Conservation (phyloP, 2,888 invertebrate genomes). For the Parnassius mnemosyne region DNA sequence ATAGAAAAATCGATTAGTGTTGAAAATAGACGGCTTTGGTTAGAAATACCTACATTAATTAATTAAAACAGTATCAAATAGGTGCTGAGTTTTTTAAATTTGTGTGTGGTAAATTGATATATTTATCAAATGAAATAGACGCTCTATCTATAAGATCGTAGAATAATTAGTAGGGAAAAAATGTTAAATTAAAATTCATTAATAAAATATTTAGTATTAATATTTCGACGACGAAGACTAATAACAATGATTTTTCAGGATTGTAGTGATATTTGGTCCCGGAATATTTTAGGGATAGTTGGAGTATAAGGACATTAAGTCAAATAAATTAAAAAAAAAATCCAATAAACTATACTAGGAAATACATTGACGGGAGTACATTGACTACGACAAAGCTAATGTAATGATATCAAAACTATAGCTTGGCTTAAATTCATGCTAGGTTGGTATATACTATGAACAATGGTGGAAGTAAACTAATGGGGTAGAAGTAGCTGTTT, state of each 20-base stretch:
- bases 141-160: background rate
- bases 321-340: slow-evolving; percentile 3
- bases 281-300: slow-evolving; percentile 3
- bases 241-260: background rate
- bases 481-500: slow-evolving; percentile 19
- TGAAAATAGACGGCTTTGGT: no score
- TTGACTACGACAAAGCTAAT: slow-evolving; percentile 17
- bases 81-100: no score
- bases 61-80: no score
- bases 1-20: background rate
- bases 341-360: slow-evolving; percentile 9
- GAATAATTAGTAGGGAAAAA: background rate
- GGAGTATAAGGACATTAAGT: slow-evolving; percentile 9
- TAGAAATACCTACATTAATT: no score
- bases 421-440: slow-evolving; percentile 13
- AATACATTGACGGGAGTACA: slow-evolving; percentile 14
- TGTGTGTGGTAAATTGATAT: no score
- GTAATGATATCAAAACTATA: slow-evolving; percentile 6
- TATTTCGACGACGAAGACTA: slow-evolving; percentile 20
- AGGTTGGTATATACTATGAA: slow-evolving; percentile 3
- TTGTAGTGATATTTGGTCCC: background rate
- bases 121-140: no score
- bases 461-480: slow-evolving; percentile 1
- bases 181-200: background rate
- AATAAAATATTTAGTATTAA: background rate